Evolutionary conservation across 1,140 invertebrate species (phyloP).

Genomic region (Brachionus paranguensis): DNA sequence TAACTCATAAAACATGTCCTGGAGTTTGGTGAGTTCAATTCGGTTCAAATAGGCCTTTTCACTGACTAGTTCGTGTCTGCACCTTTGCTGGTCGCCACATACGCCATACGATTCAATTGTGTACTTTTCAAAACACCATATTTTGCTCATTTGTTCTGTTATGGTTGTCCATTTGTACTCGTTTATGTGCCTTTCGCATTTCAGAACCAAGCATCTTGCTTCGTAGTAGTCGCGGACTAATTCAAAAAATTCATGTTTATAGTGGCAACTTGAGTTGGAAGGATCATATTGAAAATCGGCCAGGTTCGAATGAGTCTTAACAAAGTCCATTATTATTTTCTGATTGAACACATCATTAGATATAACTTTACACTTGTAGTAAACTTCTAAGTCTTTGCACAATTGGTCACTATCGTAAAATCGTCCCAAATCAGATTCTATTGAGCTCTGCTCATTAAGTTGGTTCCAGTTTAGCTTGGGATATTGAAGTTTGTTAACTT

Average conservation of each 20-base stretch:
- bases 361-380: slow-evolving; percentile 29
- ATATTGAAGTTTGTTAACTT: slow-evolving; percentile 35
- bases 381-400: slow-evolving; percentile 28
- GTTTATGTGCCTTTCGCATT: slow-evolving; percentile 33
- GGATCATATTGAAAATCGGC: slow-evolving; percentile 27
- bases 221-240: slow-evolving; percentile 12
- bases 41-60: slow-evolving; percentile 31
- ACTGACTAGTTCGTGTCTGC: slow-evolving; percentile 6
- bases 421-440: not conserved
- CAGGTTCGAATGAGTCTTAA: slow-evolving; percentile 16
- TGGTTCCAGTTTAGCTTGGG: slow-evolving; percentile 22
- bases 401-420: slow-evolving; percentile 29
- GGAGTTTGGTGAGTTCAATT: not conserved
- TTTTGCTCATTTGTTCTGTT: slow-evolving; percentile 24
- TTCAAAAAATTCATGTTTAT: slow-evolving; percentile 19
- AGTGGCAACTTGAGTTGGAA: not conserved
- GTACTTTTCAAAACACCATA: slow-evolving; percentile 38
- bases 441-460: not conserved
- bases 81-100: slow-evolving; percentile 28
- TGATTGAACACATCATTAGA: not conserved
- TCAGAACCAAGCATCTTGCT: not conserved
- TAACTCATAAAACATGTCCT: slow-evolving; percentile 18
- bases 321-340: not conserved
- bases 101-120: slow-evolving; percentile 25
- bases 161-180: slow-evolving; percentile 29